A percentile compares a stretch with the other conserved stretches of the same genome.
These are phyloP conservation scores for Mythimna loreyi DNA, from an alignment of 2,888 invertebrate species.

Conservation along the genomic window DNA sequence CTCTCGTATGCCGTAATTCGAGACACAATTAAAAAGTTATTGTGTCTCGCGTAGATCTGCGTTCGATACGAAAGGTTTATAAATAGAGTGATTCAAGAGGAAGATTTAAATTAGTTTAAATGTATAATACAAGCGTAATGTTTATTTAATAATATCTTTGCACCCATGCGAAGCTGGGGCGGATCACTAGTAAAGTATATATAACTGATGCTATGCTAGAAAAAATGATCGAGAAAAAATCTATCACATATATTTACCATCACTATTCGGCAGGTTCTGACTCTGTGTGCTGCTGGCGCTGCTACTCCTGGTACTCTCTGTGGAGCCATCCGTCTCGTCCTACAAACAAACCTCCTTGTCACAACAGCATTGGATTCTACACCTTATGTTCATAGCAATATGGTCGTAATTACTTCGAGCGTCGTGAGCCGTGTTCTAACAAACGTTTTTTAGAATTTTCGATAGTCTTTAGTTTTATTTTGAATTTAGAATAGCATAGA, in stretches of 20 bases:
- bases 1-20: too few relatives aligned
- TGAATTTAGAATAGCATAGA: background rate
- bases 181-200: too few relatives aligned
- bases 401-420: constrained; percentile 42
- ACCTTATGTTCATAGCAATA: constrained; percentile 25
- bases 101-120: too few relatives aligned
- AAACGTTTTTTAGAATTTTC: constrained; percentile 13
- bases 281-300: constrained; percentile 86
- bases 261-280: constrained; percentile 85
- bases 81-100: too few relatives aligned
- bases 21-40: too few relatives aligned
- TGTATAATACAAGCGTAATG: too few relatives aligned
- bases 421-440: constrained; percentile 41
- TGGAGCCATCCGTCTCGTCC: constrained; percentile 92
- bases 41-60: too few relatives aligned
- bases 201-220: too few relatives aligned
- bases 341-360: constrained; percentile 70
- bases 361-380: constrained; percentile 21
- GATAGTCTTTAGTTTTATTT: background rate
- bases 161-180: too few relatives aligned
- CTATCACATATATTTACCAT: constrained; percentile 74
- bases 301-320: constrained; percentile 84
- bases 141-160: too few relatives aligned
- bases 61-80: too few relatives aligned
- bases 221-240: background rate